Evolutionary conservation across 2,113 vertebrate genomes (phyloP).

Genomic region (Lophochroa leadbeateri): DNA sequence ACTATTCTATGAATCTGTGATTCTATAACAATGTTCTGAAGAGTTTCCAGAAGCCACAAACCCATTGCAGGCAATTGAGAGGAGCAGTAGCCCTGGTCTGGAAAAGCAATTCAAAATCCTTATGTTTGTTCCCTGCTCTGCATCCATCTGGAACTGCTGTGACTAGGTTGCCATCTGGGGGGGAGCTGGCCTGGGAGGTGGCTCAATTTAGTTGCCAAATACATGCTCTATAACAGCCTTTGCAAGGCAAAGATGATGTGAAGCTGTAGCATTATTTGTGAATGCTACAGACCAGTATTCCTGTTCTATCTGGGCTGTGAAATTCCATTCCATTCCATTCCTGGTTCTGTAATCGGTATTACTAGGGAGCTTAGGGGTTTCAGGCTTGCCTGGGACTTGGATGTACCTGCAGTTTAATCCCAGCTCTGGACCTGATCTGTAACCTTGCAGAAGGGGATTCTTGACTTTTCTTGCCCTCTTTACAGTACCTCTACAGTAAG

Average conservation of each 20-base stretch:
- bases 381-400: neutral
- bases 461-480: neutral
- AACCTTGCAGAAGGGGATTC: neutral
- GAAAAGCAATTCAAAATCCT: neutral
- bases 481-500: neutral
- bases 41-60: neutral
- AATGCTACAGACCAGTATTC: neutral
- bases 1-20: neutral
- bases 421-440: neutral
- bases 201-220: neutral
- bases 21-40: neutral
- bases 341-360: rapidly evolving
- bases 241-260: neutral
- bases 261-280: neutral
- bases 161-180: neutral
- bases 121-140: no score
- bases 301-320: neutral
- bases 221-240: neutral
- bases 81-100: neutral
- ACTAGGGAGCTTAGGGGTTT: neutral
- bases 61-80: neutral
- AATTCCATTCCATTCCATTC: neutral
- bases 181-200: neutral
- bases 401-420: neutral
- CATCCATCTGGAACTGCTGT: neutral